These are phyloP conservation scores for Frankliniella intonsa DNA, from an alignment of 2,888 invertebrate species.

Conservation along the genomic window DNA sequence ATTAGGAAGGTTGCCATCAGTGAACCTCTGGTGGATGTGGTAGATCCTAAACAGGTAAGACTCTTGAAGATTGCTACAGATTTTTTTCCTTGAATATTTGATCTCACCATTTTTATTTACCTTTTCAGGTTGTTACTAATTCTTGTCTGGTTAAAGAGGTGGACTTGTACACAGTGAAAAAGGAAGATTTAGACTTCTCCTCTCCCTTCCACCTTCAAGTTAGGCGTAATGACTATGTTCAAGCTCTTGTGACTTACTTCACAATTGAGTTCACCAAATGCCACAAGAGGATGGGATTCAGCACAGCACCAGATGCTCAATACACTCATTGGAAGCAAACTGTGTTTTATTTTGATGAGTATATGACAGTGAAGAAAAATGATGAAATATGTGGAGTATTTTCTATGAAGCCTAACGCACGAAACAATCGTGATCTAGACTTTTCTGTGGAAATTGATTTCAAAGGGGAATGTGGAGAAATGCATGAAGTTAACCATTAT, in stretches of 20 bases:
- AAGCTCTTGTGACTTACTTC: slow-evolving; percentile 97
- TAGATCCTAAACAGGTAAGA: slow-evolving; percentile 86
- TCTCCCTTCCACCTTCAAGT: slow-evolving; percentile 75
- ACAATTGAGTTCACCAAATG: slow-evolving; percentile 99
- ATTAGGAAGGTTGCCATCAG: slow-evolving; percentile 96
- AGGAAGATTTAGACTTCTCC: slow-evolving; percentile 87
- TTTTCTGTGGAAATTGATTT: slow-evolving; percentile 90
- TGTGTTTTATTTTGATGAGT: slow-evolving; percentile 96
- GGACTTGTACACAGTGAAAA: slow-evolving; percentile 96
- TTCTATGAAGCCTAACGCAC: slow-evolving; percentile 89
- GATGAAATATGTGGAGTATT: slow-evolving; percentile 92
- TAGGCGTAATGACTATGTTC: slow-evolving; percentile 90
- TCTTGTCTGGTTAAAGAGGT: slow-evolving; percentile 94
- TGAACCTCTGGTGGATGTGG: slow-evolving; percentile 97
- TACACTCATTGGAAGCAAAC: slow-evolving; percentile 99
- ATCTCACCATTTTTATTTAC: slow-evolving; percentile 28
- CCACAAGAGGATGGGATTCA: slow-evolving; percentile 96
- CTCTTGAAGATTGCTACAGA: slow-evolving; percentile 12
- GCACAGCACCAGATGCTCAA: slow-evolving; percentile 94
- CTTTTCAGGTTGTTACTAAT: slow-evolving; percentile 79
- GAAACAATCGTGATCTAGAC: slow-evolving; percentile 96
- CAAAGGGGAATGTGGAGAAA: slow-evolving; percentile 80
- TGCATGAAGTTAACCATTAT: slow-evolving; percentile 80
- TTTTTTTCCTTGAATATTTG: neutral
- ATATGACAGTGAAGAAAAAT: slow-evolving; percentile 91